These are phyloP conservation scores for Sclerodermus sp. DNA, from an alignment of 2,888 invertebrate genomes.

Conservation along the genomic window DNA sequence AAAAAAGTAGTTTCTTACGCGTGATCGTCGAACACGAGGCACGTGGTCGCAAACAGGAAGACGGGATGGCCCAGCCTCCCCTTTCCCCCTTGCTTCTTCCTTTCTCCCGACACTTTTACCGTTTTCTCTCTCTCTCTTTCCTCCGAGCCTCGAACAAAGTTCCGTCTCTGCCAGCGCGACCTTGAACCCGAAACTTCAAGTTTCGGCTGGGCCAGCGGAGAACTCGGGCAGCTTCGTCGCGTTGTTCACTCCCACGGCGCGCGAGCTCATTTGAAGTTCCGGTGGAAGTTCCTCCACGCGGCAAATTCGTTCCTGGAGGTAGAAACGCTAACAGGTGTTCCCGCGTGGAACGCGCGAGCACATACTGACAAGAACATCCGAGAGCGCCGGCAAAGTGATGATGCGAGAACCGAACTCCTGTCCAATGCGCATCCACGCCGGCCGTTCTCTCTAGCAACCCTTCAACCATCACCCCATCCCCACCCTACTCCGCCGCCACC, in stretches of 20 bases:
- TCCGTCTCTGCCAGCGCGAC: too few relatives aligned
- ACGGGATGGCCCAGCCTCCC: not conserved
- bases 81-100: slow-evolving; percentile 18
- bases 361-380: slow-evolving; percentile 32
- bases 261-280: slow-evolving; percentile 10
- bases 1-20: slow-evolving; percentile 35
- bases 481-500: not conserved
- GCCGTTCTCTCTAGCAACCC: slow-evolving; percentile 8
- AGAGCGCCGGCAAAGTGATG: not conserved
- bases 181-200: too few relatives aligned
- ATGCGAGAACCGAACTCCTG: slow-evolving; percentile 6
- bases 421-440: slow-evolving; percentile 23
- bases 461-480: not conserved
- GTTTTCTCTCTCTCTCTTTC: too few relatives aligned
- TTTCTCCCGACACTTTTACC: slow-evolving; percentile 1
- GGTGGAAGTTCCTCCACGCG: too few relatives aligned
- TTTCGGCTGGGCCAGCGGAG: too few relatives aligned
- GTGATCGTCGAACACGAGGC: slow-evolving; percentile 28
- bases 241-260: slow-evolving; percentile 5
- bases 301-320: too few relatives aligned
- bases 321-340: slow-evolving; percentile 43
- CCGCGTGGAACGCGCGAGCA: slow-evolving; percentile 41
- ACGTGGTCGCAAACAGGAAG: slow-evolving; percentile 31
- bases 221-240: slow-evolving; percentile 4
- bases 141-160: too few relatives aligned